A percentile compares a stretch with the other conserved stretches of the same genome.
These are phyloP conservation scores for Sebastiscus tertius DNA, from an alignment of 2,797 vertebrate species.

Conservation along the genomic window DNA sequence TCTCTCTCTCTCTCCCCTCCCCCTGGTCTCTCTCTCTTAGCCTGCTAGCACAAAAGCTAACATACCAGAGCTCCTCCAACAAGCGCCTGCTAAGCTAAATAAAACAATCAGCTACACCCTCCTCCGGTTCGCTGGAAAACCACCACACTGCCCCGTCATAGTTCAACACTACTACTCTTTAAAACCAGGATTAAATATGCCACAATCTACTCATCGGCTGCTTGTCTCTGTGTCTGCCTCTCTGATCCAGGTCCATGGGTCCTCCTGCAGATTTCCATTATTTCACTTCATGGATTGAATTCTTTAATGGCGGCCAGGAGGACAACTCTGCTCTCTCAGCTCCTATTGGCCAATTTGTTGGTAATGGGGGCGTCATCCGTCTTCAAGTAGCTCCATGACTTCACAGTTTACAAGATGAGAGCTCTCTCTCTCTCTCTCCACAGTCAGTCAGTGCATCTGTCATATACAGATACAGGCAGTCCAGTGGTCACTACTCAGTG, in stretches of 20 bases:
- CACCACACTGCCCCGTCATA: slow-evolving; percentile 52
- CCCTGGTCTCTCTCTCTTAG: slow-evolving; percentile 81
- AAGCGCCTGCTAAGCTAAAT: slow-evolving; percentile 70
- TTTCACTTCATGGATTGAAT: slow-evolving; percentile 95
- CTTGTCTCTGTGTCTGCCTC: slow-evolving; percentile 46
- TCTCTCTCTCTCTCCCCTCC: slow-evolving; percentile 83
- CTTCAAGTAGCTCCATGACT: slow-evolving; percentile 81
- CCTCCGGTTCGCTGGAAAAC: slow-evolving; percentile 57
- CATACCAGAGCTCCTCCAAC: slow-evolving; percentile 76
- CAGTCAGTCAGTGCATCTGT: neutral
- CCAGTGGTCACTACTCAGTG: slow-evolving; percentile 21
- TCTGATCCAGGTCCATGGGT: slow-evolving; percentile 67
- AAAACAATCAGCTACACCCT: slow-evolving; percentile 75
- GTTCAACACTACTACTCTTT: slow-evolving; percentile 37
- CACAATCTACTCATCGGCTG: slow-evolving; percentile 68
- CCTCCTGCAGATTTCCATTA: slow-evolving; percentile 89
- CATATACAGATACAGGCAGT: neutral
- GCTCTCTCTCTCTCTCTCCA: slow-evolving; percentile 20
- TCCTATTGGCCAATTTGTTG: slow-evolving; percentile 83
- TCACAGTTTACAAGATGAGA: slow-evolving; percentile 82
- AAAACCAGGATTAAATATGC: slow-evolving; percentile 53
- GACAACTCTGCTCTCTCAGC: slow-evolving; percentile 90
- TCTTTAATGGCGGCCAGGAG: slow-evolving; percentile 99
- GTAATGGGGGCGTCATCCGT: slow-evolving; percentile 84
- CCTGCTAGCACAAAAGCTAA: slow-evolving; percentile 79